Percentiles rank a stretch among this genome's conserved stretches.
Conservation (phyloP, 1,140 invertebrate species). For the Drosophila ironensis region DNA sequence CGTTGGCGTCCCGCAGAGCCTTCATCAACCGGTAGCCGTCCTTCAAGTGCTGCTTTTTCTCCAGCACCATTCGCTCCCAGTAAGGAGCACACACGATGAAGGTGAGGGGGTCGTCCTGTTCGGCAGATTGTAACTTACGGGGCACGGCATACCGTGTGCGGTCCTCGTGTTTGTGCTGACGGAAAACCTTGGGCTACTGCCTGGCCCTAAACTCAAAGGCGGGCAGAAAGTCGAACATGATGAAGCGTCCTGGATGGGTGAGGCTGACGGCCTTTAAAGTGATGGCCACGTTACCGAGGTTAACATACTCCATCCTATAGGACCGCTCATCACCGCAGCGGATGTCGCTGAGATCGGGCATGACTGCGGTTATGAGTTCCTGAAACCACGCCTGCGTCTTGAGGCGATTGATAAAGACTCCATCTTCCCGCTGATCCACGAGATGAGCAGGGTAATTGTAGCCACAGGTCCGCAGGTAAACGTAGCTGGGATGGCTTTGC, state of each 20-base stretch:
- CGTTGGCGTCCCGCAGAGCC: conserved; percentile 29
- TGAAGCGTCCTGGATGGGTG: background rate
- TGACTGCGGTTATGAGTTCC: conserved; percentile 21
- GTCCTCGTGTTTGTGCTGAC: background rate
- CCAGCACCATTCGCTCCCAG: conserved; percentile 41
- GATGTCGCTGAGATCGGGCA: conserved; percentile 21
- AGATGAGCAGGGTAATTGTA: background rate
- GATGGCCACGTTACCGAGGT: conserved; percentile 37
- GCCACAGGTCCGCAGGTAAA: conserved; percentile 2
- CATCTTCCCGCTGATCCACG: background rate
- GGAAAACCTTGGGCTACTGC: conserved; percentile 15
- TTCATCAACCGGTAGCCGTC: conserved; percentile 50
- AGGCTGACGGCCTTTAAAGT: conserved; percentile 34
- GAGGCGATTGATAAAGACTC: conserved; percentile 23
- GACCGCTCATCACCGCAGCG: background rate
- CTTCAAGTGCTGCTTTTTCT: conserved; percentile 45
- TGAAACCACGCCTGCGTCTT: conserved; percentile 40
- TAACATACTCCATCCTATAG: conserved; percentile 27
- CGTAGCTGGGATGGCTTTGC: background rate
- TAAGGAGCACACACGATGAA: conserved; percentile 46
- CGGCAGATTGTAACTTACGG: background rate
- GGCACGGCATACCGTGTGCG: conserved; percentile 51
- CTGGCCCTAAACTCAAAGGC: conserved; percentile 31
- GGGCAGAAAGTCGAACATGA: conserved; percentile 57
- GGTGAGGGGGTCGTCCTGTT: conserved; percentile 13